Conservation (phyloP, 2,113 vertebrate genomes). For the Callaeas wilsoni region DNA sequence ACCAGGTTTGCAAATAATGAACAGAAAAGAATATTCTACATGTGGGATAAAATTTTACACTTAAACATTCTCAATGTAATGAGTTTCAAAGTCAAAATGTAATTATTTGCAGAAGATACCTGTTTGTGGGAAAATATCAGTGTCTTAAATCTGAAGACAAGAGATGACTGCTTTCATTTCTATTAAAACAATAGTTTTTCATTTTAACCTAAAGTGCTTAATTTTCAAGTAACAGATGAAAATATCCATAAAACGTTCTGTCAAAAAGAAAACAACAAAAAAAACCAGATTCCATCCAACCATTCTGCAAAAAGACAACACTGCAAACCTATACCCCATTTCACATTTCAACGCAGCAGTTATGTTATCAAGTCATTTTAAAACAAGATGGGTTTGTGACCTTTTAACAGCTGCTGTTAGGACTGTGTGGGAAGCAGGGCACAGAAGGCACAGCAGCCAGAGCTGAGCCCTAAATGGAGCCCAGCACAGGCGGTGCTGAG, state of each 20-base stretch:
- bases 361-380: neutral
- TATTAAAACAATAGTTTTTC: neutral
- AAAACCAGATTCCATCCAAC: neutral
- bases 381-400: neutral
- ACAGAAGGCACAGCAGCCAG: neutral
- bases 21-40: neutral
- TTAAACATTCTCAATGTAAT: neutral
- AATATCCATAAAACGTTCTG: neutral
- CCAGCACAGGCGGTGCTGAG: neutral
- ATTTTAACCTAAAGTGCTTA: neutral
- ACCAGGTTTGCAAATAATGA: neutral
- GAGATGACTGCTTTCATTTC: neutral
- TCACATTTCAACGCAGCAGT: neutral
- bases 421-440: accelerated
- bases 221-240: neutral
- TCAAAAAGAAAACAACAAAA: neutral
- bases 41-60: neutral
- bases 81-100: neutral
- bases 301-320: neutral
- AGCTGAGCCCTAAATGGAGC: accelerated
- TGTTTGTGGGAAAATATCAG: neutral
- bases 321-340: neutral
- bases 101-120: neutral
- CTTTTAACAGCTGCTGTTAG: neutral
- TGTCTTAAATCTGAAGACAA: neutral